Base-by-base conservation (phyloP, 2,797 vertebrate genomes). In the Cetoscarus ocellatus region DNA sequence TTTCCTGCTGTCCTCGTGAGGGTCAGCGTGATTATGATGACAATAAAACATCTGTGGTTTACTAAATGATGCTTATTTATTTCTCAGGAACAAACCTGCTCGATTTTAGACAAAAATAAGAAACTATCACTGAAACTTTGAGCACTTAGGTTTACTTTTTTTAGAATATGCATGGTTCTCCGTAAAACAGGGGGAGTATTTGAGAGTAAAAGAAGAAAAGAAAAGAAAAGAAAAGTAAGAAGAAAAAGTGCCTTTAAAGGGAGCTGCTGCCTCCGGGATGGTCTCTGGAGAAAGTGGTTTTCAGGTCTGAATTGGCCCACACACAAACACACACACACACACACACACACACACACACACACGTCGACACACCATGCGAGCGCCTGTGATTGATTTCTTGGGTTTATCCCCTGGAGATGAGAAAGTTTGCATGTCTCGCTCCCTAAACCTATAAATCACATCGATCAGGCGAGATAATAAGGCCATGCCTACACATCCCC, bases 371-470 rank as follows among this genome's bases (percentile, higher is more conserved):
- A 47, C 35, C 61, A 43, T 49, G 67, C 0, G 17, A 56, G 66
- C 5, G 51, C 1, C 53, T 35, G 70, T 81, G 86, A 90, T 89
- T 82, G 88, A 90, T 92, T 85, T 86, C 61, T 86, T 75, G 7
- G 44, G 67, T 84, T 86, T 72, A 83, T 79, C 79, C 87, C 77
- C 78, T 19, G 74, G 76, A 90, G 88, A 91, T 78, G 87, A 88
- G 86, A 88, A 72, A 62, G 73, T 88, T 88, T 85, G 84, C 84
- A 80, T 89, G 83, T 87, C 79, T 87, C 54, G 15, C 77, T 87
- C 80, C 75, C 75, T 67, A 74, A 82, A 88, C 85, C 85, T 72
- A 88, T 92, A 89, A 90, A 92, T 89, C 80, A 83, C 84, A 85
- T 88, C 60, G 86, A 90, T 90, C 85, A 65, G 79, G 52, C 10